Evolutionary conservation across 2,797 vertebrate species (phyloP), one percentile per base, ranked within the genome.

Genomic region (Aulostomus chinensis): DNA sequence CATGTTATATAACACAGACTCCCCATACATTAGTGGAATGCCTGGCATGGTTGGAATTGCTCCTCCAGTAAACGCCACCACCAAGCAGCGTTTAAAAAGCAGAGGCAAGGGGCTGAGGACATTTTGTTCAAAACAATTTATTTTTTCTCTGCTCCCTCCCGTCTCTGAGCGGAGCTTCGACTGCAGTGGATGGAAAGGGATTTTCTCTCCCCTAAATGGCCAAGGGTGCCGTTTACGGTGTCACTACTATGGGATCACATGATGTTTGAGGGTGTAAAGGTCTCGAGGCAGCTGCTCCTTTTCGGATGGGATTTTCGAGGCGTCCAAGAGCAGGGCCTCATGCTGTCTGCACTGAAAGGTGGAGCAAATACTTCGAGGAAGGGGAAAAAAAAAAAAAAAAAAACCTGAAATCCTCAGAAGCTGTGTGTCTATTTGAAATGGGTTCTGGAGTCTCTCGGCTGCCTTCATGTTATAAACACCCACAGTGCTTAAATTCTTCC

Each of bases 401-500:
- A 13, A 32, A 22, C 37, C 57, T 61, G 29, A 84, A 86, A 85
- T 85, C 78, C 75, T 85, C 78, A 80, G 78, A 80, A 86, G 77
- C 79, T 80, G 73, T 82, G 73, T 77, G 78, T 83, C 81, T 88
- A 65, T 87, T 86, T 85, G 73, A 86, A 84, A 84, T 78, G 65
- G 67, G 80, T 71, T 84, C 81, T 85, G 70, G 82, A 86, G 86
- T 85, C 78, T 80, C 78, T 86, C 63, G 70, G 68, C 78, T 80
- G 82, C 78, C 82, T 84, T 69, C 73, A 65, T 82, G 83, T 84
- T 88, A 88, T 87, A 85, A 88, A 88, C 88, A 89, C 81, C 85
- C 82, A 80, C 82, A 81, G 81, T 78, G 75, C 78, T 88, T 77
- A 83, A 74, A 87, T 86, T 87, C 82, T 77, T 88, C 65, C 79